phyloP scores from a whole-genome alignment of 2,888 invertebrate species.

The Lamellibrachia columna region DNA sequence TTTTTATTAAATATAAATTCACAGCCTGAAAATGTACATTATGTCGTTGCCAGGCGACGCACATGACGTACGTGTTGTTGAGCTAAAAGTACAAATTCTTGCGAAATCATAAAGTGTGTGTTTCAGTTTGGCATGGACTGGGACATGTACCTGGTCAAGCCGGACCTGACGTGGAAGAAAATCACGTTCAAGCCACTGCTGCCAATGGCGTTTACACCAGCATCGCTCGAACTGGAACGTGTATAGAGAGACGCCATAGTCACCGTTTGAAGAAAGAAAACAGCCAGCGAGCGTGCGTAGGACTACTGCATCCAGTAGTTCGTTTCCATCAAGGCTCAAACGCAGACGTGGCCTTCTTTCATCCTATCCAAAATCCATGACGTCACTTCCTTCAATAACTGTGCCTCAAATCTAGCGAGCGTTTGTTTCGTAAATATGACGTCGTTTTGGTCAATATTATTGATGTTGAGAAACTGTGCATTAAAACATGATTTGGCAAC shows the following conservation, averaged over 20 bases:
- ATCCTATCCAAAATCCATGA: no score
- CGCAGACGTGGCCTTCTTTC: not conserved
- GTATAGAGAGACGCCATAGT: not conserved
- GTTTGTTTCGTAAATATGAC: no score
- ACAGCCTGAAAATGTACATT: no score
- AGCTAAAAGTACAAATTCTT: not conserved
- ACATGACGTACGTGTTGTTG: not conserved
- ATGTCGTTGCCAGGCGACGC: no score
- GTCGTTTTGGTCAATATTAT: no score
- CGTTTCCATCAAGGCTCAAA: not conserved
- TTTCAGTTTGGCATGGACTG: conserved; percentile 69
- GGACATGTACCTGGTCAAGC: conserved; percentile 77
- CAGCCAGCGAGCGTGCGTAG: not conserved
- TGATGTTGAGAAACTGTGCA: not conserved
- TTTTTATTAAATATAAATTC: no score
- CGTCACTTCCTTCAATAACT: no score
- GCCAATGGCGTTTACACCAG: conserved; percentile 40
- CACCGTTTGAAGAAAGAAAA: not conserved
- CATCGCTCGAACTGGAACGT: conserved; percentile 17
- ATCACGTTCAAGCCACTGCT: conserved; percentile 45
- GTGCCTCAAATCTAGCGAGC: no score
- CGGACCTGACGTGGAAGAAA: conserved; percentile 64
- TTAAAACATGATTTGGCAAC: not conserved
- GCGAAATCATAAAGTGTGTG: not conserved
- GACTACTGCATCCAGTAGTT: no score